phyloP scores from a whole-genome alignment of 2,888 invertebrate genomes.

The Polymixis lichenea region DNA sequence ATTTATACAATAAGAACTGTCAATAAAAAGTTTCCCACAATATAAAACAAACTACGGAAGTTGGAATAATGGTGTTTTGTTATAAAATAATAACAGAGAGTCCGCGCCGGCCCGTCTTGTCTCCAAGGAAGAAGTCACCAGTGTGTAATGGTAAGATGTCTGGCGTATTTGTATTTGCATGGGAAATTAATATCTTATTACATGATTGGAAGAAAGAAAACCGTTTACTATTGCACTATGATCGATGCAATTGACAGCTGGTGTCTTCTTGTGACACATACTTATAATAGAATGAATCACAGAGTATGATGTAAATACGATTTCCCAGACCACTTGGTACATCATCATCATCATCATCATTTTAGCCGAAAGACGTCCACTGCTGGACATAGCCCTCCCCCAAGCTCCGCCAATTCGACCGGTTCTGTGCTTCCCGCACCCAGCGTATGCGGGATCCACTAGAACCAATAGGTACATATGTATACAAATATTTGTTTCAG shows the following conservation, averaged over 20 bases:
- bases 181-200: neutral
- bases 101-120: constrained; percentile 75
- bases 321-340: neutral
- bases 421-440: too few species aligned
- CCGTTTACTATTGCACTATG: neutral
- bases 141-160: constrained; percentile 67
- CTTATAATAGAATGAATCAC: neutral
- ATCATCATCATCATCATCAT: too few species aligned
- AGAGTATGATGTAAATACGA: neutral
- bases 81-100: constrained; percentile 87
- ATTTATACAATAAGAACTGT: constrained; percentile 28
- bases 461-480: too few species aligned
- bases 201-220: neutral
- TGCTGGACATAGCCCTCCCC: too few species aligned
- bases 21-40: constrained; percentile 67
- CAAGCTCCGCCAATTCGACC: too few species aligned
- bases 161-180: neutral
- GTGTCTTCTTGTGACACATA: neutral
- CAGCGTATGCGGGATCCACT: too few species aligned
- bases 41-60: constrained; percentile 66
- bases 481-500: neutral
- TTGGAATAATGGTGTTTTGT: constrained; percentile 86
- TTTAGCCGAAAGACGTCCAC: too few species aligned
- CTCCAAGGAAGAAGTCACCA: constrained; percentile 78
- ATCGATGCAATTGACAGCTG: neutral